phyloP scores from a whole-genome alignment of 2,113 vertebrate species.

The Scomber colias region DNA sequence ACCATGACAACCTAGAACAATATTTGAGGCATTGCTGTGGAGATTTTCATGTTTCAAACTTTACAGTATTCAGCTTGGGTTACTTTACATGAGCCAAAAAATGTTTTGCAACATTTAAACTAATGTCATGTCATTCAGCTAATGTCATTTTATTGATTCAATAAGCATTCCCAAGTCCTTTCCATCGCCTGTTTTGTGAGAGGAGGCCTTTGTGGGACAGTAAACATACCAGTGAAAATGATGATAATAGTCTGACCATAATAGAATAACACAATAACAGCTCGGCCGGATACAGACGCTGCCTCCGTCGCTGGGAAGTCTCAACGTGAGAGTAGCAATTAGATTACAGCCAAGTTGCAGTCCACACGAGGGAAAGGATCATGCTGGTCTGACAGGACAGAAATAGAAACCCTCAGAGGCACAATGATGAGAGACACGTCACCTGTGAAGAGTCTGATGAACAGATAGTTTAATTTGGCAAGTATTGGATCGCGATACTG shows the following conservation, averaged over 20 bases:
- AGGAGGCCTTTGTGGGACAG: conserved; percentile 45
- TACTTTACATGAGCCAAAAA: not conserved
- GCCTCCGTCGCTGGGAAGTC: conserved; percentile 42
- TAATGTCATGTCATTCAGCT: conserved; percentile 36
- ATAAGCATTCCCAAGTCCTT: conserved; percentile 1
- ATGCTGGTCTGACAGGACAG: conserved; percentile 48
- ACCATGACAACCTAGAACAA: not conserved
- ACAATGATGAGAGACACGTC: conserved; percentile 14
- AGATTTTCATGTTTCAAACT: too few relatives aligned
- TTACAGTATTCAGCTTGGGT: not conserved
- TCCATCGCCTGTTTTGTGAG: conserved; percentile 32
- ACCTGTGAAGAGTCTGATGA: conserved; percentile 1
- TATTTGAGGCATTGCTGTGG: too few relatives aligned
- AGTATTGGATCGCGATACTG: not conserved
- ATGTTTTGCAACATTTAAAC: conserved; percentile 25
- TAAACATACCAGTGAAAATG: conserved; percentile 36
- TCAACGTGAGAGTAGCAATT: conserved; percentile 63
- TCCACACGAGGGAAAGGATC: conserved; percentile 45
- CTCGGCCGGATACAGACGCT: conserved; percentile 47
- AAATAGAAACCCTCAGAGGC: conserved; percentile 52
- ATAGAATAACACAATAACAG: conserved; percentile 75
- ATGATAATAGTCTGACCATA: conserved; percentile 49
- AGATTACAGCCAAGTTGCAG: conserved; percentile 54
- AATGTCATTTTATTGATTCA: conserved; percentile 54
- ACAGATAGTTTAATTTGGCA: not conserved